Base-by-base conservation (phyloP, 1,140 invertebrate genomes). In the Dendrolimus kikuchii region DNA sequence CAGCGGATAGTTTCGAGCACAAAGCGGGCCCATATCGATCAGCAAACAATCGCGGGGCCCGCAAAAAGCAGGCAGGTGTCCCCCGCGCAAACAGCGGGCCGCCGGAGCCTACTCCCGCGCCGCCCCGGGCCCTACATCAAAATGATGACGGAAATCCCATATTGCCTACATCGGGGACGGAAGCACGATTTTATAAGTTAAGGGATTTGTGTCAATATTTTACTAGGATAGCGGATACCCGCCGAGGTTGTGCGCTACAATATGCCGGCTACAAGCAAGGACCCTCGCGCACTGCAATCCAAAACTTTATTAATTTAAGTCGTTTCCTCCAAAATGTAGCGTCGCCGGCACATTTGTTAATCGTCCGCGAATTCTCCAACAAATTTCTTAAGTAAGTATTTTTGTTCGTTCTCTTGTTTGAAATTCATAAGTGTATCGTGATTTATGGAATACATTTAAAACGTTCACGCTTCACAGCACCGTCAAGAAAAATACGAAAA, bases 121-220 rank as follows among this genome's bases (percentile, higher is more conserved):
- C 59, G 71, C 69, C 76, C 68, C 65, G 57, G 70, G 77, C 68
- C 64, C 77, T 77, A 81, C 77, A 80, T 82, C 78, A 81, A 81
- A 85, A 81, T 83, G 78, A 77, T 76, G 81, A 79, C 78, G 80
- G 81, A 85, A 85, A 82, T 81, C 81, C 82, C 81, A 84, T 84
- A 82, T 84, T 80, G 74, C 74, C 73, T 67, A 70, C 74, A 74
- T 70, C 68, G 71, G 75, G 74, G 73, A 80, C 71, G 74, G 72
- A 76, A 81, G 73, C 68, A 76, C 73, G 69, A 82, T 86, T 86
- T 86, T 84, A 86, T 86, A 86, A 86, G 75, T 84, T 86, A 81
- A 83, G 82, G 82, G 82, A 83, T 86, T 82, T 80, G 71, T 83
- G 82, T 84, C 77, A 86, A 86, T 83, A 86, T 86, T 86, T 81